Conservation (phyloP, 1,140 invertebrate species). For the Brachionus calyciflorus region DNA sequence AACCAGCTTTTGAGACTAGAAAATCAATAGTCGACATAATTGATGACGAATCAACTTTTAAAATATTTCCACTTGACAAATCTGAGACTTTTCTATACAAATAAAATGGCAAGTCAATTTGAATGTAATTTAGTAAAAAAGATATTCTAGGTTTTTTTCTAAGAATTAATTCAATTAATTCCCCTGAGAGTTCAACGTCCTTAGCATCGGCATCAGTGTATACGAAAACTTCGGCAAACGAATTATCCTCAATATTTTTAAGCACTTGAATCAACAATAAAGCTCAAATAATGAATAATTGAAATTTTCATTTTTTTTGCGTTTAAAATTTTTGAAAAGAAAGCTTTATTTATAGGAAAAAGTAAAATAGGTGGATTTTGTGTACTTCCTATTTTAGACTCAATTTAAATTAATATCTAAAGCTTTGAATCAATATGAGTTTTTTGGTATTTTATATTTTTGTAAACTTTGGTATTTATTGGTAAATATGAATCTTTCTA, state of each 20-base stretch:
- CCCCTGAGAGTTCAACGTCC: neutral
- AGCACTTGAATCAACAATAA: neutral
- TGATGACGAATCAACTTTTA: neutral
- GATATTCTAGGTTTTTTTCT: neutral
- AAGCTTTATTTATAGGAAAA: too few relatives aligned
- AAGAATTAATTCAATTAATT: neutral
- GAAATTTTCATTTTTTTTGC: too few relatives aligned
- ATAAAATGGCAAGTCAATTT: neutral
- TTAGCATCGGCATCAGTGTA: neutral
- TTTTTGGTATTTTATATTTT: too few relatives aligned
- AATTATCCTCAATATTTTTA: neutral
- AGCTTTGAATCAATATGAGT: too few relatives aligned
- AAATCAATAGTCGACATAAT: neutral
- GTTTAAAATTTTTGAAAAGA: too few relatives aligned
- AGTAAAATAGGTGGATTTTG: too few relatives aligned
- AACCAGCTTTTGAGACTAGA: neutral
- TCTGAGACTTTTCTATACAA: neutral
- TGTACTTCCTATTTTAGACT: too few relatives aligned
- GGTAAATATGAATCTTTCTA: too few relatives aligned
- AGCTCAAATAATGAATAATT: too few relatives aligned
- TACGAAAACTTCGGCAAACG: neutral
- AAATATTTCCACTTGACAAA: neutral
- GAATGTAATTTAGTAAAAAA: neutral
- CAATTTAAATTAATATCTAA: too few relatives aligned
- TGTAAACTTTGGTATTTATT: too few relatives aligned